Percentiles rank a stretch among this genome's conserved stretches.
These are phyloP conservation scores for Hirundo rustica DNA, from an alignment of 2,797 vertebrate genomes.

Conservation along the genomic window DNA sequence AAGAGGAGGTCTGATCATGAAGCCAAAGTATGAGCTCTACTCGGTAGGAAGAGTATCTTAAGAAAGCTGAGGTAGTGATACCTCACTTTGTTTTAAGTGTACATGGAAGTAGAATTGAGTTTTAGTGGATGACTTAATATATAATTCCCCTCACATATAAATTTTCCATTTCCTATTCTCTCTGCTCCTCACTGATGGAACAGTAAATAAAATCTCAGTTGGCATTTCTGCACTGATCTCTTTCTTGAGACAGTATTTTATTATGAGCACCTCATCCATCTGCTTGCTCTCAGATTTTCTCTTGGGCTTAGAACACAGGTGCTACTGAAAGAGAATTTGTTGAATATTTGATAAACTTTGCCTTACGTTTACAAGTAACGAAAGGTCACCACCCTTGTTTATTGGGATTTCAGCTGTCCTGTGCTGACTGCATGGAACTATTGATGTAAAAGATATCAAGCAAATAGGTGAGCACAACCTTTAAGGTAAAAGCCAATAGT, in stretches of 20 bases:
- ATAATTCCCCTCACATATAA: constrained; percentile 10
- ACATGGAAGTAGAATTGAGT: background rate
- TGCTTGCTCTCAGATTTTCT: constrained; percentile 55
- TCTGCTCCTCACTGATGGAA: background rate
- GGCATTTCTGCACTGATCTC: constrained; percentile 40
- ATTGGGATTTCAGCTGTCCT: constrained; percentile 36
- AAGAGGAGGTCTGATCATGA: background rate
- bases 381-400: constrained; percentile 66
- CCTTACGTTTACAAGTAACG: constrained; percentile 40
- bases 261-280: constrained; percentile 56
- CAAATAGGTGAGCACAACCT: constrained; percentile 35
- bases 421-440: background rate
- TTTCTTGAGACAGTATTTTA: constrained; percentile 45
- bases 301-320: constrained; percentile 40
- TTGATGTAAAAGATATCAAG: constrained; percentile 24
- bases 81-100: background rate
- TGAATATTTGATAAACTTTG: constrained; percentile 64
- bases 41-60: background rate
- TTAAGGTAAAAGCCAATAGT: constrained; percentile 28
- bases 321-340: constrained; percentile 48
- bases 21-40: background rate
- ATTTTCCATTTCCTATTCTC: constrained; percentile 25
- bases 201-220: constrained; percentile 53
- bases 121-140: constrained; percentile 7
- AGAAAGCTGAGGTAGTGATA: background rate